phyloP scores from a whole-genome alignment of 2,888 invertebrate genomes.

The Galerucella pusilla region DNA sequence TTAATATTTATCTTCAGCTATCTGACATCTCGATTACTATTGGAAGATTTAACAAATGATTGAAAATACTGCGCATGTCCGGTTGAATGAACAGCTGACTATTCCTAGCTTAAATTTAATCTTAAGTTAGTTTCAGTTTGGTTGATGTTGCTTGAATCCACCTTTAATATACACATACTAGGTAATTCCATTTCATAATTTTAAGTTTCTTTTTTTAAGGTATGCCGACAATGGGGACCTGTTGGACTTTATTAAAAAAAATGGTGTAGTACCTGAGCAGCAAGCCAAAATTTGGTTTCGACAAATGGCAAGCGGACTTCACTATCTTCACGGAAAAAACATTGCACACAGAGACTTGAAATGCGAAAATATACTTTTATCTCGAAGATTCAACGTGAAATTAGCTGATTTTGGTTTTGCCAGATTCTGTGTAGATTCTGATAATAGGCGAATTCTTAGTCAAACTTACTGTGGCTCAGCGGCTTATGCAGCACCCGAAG shows the following conservation, averaged over 20 bases:
- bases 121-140: too few relatives aligned
- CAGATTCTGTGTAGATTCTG: slow-evolving; percentile 79
- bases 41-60: too few relatives aligned
- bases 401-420: slow-evolving; percentile 96
- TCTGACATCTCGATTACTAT: too few relatives aligned
- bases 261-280: slow-evolving; percentile 81
- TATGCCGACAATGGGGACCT: slow-evolving; percentile 92
- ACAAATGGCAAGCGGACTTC: slow-evolving; percentile 85
- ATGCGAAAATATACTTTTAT: slow-evolving; percentile 89
- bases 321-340: slow-evolving; percentile 85
- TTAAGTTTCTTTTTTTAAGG: slow-evolving; percentile 48
- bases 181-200: not conserved
- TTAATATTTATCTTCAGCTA: too few relatives aligned
- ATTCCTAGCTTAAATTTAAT: too few relatives aligned
- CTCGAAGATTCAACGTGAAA: slow-evolving; percentile 88
- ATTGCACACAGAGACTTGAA: slow-evolving; percentile 94
- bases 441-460: slow-evolving; percentile 82
- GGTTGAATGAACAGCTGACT: too few relatives aligned
- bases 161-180: too few relatives aligned
- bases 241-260: slow-evolving; percentile 82
- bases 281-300: slow-evolving; percentile 87
- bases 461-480: slow-evolving; percentile 97
- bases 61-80: too few relatives aligned
- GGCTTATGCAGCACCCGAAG: slow-evolving; percentile 96
- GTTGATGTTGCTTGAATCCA: too few relatives aligned